Base-by-base conservation (phyloP, 2,888 invertebrate genomes). In the Seira musarum region DNA sequence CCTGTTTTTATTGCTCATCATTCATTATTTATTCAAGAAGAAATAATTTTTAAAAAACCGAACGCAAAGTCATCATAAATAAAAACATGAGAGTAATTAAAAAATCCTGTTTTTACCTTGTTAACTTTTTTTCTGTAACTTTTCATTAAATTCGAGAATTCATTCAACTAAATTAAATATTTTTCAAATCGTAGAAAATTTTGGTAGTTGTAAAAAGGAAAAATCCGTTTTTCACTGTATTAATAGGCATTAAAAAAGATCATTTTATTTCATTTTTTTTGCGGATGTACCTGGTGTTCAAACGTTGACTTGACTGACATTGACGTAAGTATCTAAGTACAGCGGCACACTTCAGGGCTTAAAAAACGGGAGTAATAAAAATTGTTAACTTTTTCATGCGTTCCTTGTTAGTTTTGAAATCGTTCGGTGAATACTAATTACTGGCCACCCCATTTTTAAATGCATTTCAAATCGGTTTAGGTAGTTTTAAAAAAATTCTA, bases 21-120 rank as follows among this genome's bases (percentile, higher is more conserved):
- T 30, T 73, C 49, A 63, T 71, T 71, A 73, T 70, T 70, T 70
- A 60, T 71, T 73, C 46, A 30, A 1, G 35, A 65, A 64, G 65
- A 46, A 73, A 71, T 71, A 65, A 57, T n/a, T 57, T n/a, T n/a
- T 57, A 6, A 63, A 24, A 19, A 65, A 3, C 65, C n/a, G 35
- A 65, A 65, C 5, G 57, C 17, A 13, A 40, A 40, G 57, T 57
- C 57, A 10, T 24, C 24, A 63, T 19, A 63, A 63, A 63, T 63
- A 65, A 65, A 65, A 65, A 65, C 25, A 30, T 10, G 30, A 19
- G 46, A 61, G 80, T 70, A 80, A 80, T 80, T 80, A 80, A 80
- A 57, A 80, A 60, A 80, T 80, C 80, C 79, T 79, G 79, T 79
- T 79, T 76, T 63, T 63, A 40, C 40, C 40, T 40, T 40, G 40